A percentile compares a stretch with the other conserved stretches of the same genome.
phyloP scores from a whole-genome alignment of 2,113 vertebrate genomes.

The Cathartes aura region DNA sequence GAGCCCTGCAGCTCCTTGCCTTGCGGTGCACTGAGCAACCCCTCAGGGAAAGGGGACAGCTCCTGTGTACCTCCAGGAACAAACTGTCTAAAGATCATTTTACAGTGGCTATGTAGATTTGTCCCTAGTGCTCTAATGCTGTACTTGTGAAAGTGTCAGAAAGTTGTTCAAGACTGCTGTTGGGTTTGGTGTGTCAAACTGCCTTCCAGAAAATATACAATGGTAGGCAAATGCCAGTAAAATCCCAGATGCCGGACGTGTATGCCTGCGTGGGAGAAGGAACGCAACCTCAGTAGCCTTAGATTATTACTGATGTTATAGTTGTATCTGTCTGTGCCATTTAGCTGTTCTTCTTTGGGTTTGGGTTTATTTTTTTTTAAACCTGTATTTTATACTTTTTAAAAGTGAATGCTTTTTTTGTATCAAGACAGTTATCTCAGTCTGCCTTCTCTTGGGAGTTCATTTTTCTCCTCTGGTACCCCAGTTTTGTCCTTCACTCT shows the following conservation, averaged over 20 bases:
- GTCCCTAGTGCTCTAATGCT: not conserved
- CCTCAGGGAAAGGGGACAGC: not conserved
- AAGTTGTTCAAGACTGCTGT: not conserved
- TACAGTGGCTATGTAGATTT: not conserved
- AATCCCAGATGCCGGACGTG: accelerated
- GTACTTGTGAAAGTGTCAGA: not conserved
- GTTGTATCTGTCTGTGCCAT: not conserved
- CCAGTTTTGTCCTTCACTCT: not conserved
- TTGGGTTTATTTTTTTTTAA: not conserved
- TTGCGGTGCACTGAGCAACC: not conserved
- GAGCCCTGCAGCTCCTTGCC: not conserved
- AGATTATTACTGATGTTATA: not conserved
- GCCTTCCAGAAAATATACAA: not conserved
- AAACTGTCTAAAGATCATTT: accelerated
- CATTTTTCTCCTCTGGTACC: not conserved
- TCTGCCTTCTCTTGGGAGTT: not conserved
- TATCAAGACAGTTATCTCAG: not conserved
- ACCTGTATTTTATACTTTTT: not conserved
- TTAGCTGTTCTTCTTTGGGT: not conserved
- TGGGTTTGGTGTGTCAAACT: not conserved
- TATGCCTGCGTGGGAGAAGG: not conserved
- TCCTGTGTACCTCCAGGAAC: not conserved
- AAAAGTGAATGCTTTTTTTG: not conserved
- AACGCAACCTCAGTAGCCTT: not conserved
- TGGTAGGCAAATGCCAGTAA: not conserved